Evolutionary conservation across 2,888 invertebrate species (phyloP).

Genomic region (Teleiodes luculella): DNA sequence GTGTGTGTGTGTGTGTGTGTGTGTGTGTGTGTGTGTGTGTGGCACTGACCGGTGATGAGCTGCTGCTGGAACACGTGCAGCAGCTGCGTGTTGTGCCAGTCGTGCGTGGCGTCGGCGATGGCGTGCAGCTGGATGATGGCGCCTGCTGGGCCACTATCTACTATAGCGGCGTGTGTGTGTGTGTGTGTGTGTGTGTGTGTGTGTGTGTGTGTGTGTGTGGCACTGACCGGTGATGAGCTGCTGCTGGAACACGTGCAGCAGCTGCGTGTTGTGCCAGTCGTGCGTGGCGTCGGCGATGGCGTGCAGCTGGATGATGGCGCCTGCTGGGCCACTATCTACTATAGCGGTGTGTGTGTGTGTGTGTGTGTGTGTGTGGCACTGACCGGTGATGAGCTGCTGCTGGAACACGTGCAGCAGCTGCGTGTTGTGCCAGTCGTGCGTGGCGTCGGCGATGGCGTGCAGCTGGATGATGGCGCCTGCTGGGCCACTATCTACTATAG

Average conservation of each 20-base stretch:
- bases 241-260: conserved; percentile 98
- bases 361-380: background rate
- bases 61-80: conserved; percentile 98
- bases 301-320: conserved; percentile 98
- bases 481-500: no score
- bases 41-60: conserved; percentile 83
- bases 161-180: no score
- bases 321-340: no score
- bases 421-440: conserved; percentile 98
- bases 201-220: background rate
- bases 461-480: conserved; percentile 99
- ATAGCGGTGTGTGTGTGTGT: conserved; percentile 79
- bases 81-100: conserved; percentile 97
- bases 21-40: no score
- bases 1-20: background rate
- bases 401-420: conserved; percentile 98
- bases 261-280: conserved; percentile 98
- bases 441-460: conserved; percentile 95
- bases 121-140: conserved; percentile 97
- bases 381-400: conserved; percentile 92
- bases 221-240: conserved; percentile 87
- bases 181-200: no score
- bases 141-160: conserved; percentile 99
- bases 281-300: conserved; percentile 96
- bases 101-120: conserved; percentile 94